Evolutionary conservation across 2,888 invertebrate genomes (phyloP).

Genomic region (Cinara cedri): DNA sequence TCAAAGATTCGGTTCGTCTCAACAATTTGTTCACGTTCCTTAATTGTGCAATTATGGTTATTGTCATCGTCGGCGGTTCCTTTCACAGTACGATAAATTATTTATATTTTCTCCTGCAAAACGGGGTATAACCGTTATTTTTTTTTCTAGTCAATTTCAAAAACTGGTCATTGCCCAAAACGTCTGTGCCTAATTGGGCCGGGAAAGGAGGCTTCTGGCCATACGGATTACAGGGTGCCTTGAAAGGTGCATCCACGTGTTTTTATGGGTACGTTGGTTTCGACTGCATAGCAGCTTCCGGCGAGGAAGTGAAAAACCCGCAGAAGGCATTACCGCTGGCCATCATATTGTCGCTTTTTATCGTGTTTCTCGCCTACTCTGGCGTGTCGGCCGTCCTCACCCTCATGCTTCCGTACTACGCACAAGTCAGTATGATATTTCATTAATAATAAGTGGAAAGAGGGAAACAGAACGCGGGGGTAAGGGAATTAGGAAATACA

Average conservation of each 20-base stretch:
- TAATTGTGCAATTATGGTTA: slow-evolving; percentile 75
- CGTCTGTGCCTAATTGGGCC: slow-evolving; percentile 62
- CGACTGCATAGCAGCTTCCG: slow-evolving; percentile 65
- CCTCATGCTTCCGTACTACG: slow-evolving; percentile 82
- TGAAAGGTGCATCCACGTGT: slow-evolving; percentile 64
- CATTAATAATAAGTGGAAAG: too few relatives aligned
- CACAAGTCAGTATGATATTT: slow-evolving; percentile 66
- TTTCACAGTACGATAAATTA: slow-evolving; percentile 67
- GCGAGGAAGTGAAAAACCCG: slow-evolving; percentile 89
- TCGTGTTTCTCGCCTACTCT: slow-evolving; percentile 88
- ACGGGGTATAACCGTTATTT: not conserved
- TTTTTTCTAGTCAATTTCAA: slow-evolving; percentile 64
- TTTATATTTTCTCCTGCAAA: not conserved
- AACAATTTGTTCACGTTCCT: slow-evolving; percentile 79
- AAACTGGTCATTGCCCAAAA: slow-evolving; percentile 67
- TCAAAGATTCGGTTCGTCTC: slow-evolving; percentile 77
- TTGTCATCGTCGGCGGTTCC: slow-evolving; percentile 76
- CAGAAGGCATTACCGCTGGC: slow-evolving; percentile 88
- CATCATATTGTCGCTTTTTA: slow-evolving; percentile 79
- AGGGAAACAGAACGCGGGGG: too few relatives aligned
- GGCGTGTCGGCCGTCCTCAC: slow-evolving; percentile 88
- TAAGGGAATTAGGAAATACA: too few relatives aligned
- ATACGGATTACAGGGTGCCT: slow-evolving; percentile 63
- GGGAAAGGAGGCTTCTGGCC: slow-evolving; percentile 68
- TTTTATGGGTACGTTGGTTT: slow-evolving; percentile 71